Evolutionary conservation across 2,888 invertebrate species (phyloP), one percentile per base, ranked within the genome.

Genomic region (Drosophila macrospina): DNA sequence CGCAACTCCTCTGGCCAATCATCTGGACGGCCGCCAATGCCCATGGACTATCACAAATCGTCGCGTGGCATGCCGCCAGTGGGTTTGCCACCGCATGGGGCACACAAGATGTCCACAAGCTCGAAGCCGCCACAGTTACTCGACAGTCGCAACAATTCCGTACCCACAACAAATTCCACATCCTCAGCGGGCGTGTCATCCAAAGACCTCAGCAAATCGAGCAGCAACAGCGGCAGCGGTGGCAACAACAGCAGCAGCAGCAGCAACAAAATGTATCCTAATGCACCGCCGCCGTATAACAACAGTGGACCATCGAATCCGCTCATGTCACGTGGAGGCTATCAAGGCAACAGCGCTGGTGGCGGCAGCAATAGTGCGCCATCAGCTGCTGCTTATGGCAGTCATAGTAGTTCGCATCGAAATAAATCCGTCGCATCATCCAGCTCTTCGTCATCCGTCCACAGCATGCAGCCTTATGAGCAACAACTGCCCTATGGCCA

Each of bases 41-140:
- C 89, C 5, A 83, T 89, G 45, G 91, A 90, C 69, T 91, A 91
- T 60, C 91, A 92, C 56, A 92, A 92, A 45, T 78, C 91, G 20
- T 80, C 91, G 26, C 89, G 91, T 24, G 67, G 78, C 47, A 79
- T 89, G 78, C 86, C 86, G 30, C 86, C 88, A 0, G 84, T 72
- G 4, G 66, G 71, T 1, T 47, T 83, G 51, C 79, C 81, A 10
- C 63, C 82, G 5, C 87, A 90, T 13, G 78, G 70, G 32, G 60
- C 78, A 4, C 89, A 90, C 68, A 90, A 90, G 74, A 74, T 89
- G 65, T 54, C 80, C 11, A 75, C 87, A 51, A 87, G 71, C 51
- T 63, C 78, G 32, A 84, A 90, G 57, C 80, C 82, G 48, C 86
- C 42, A 20, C 74, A 61, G 20, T 60, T 78, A 5, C 15, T 72